phyloP scores from a whole-genome alignment of 2,888 invertebrate genomes.

The Protophormia terraenovae region DNA sequence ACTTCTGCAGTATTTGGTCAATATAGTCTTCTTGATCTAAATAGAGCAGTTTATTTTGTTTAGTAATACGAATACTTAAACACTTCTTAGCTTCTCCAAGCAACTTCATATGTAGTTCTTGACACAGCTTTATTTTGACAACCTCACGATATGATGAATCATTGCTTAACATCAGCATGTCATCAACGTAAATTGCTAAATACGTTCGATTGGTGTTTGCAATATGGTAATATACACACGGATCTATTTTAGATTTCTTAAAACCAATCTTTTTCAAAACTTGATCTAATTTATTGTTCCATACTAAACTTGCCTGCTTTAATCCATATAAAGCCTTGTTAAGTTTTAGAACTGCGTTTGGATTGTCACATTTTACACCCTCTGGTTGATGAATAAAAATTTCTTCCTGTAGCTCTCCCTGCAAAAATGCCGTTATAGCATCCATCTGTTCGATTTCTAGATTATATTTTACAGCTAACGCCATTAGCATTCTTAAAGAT shows the following conservation, averaged over 20 bases:
- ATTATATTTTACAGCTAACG: constrained; percentile 12
- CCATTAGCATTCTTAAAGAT: constrained; percentile 48
- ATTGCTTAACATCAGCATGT: too few relatives aligned
- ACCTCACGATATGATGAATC: too few relatives aligned
- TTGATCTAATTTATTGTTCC: constrained; percentile 36
- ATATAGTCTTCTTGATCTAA: constrained; percentile 50
- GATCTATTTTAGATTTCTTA: not conserved
- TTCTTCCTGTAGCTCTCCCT: not conserved
- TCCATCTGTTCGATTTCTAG: constrained; percentile 52
- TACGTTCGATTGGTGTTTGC: too few relatives aligned
- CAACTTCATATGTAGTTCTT: constrained; percentile 29
- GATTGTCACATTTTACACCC: not conserved
- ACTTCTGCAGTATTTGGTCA: too few relatives aligned
- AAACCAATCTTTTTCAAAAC: not conserved
- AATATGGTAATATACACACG: not conserved
- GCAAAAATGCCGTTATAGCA: constrained; percentile 52
- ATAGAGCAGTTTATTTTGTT: constrained; percentile 10
- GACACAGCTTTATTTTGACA: not conserved
- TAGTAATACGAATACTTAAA: constrained; percentile 49
- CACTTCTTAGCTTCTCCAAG: constrained; percentile 49
- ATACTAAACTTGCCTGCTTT: not conserved
- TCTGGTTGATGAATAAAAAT: not conserved
- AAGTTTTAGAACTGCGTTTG: not conserved
- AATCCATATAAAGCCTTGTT: not conserved
- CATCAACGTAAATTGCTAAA: too few relatives aligned